Evolutionary conservation across 2,113 vertebrate species (phyloP), one percentile per base, ranked within the genome.

Genomic region (Pagrus major): DNA sequence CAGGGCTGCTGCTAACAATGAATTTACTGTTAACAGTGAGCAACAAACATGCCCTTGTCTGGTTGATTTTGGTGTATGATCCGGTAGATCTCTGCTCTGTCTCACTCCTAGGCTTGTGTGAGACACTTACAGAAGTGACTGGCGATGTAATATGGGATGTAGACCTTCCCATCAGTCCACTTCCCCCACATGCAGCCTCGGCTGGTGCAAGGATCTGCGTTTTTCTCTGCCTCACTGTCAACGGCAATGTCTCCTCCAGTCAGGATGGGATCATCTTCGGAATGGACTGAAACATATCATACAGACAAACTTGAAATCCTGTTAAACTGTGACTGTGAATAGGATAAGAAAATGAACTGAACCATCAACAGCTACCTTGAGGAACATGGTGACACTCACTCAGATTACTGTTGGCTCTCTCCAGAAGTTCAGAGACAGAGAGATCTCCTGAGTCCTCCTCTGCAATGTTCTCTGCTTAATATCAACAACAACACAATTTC

Each of bases 131-230:
- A 85, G 72, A 87, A 94, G 54, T 86, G 82, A n/a, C n/a, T 86
- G 59, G 79, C 3, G 78, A 93, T 93, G 75, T 67, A 69, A 46
- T 88, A 93, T n/a, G 93, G 93, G 25, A 94, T 23, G 44, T 92
- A 93, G 44, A 94, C 91, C 5, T 79, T 87, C 31, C 91, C 90
- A 6, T 94, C 88, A 12, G 29, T 69, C 2, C 1, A 47, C 21
- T 91, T 91, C 7, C 41, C 33, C 93, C 90, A 93, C 63, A 23
- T 77, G 84, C 91, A 94, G 54, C 83, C 54, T 0, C 39, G 35
- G 47, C 80, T 69, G 59, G 91, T 92, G 80, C 91, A 94, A 11
- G 92, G 91, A 42, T 94, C 92, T 1, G 91, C 91, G 4, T 93
- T 93, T 44, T n/a, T 89, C 81, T 79, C 91, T 0, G 27, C 78